A percentile compares a stretch with the other conserved stretches of the same genome.
Conservation (phyloP, 2,888 invertebrate species). For the Patella depressa region DNA sequence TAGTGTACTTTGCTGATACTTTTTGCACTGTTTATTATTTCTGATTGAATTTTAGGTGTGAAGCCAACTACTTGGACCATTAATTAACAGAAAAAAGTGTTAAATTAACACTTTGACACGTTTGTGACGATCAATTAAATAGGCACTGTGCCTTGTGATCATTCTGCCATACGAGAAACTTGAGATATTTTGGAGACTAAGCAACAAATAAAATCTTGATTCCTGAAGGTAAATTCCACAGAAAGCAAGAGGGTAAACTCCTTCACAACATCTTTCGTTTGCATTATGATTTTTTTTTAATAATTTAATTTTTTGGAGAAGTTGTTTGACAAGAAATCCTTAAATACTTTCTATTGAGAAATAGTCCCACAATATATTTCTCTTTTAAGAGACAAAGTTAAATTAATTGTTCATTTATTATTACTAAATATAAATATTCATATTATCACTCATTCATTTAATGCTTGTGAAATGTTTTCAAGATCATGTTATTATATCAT, state of each 20-base stretch:
- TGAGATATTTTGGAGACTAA: conserved; percentile 5
- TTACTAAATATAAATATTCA: background rate
- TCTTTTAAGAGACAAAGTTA: background rate
- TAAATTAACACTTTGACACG: background rate
- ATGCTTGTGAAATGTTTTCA: conserved; percentile 4
- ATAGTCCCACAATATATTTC: background rate
- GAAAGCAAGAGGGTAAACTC: conserved; percentile 4
- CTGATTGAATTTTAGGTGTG: conserved; percentile 9
- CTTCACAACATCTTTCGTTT: background rate
- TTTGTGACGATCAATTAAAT: background rate
- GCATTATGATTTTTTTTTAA: background rate
- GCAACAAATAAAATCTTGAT: background rate
- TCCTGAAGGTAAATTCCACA: conserved; percentile 2
- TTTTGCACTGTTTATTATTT: conserved; percentile 3
- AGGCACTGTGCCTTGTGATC: background rate
- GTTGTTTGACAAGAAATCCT: conserved; percentile 1
- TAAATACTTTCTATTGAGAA: background rate
- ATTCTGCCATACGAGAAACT: background rate
- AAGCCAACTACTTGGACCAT: conserved; percentile 6
- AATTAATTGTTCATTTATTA: background rate
- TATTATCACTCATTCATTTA: conserved; percentile 4
- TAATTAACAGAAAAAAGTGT: conserved; percentile 7
- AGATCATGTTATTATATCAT: too few species aligned
- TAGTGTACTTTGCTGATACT: too few species aligned
- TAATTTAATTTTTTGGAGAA: background rate